These are phyloP conservation scores for Propithecus perrieri DNA, from an alignment of 2,797 vertebrate species.

Conservation along the genomic window DNA sequence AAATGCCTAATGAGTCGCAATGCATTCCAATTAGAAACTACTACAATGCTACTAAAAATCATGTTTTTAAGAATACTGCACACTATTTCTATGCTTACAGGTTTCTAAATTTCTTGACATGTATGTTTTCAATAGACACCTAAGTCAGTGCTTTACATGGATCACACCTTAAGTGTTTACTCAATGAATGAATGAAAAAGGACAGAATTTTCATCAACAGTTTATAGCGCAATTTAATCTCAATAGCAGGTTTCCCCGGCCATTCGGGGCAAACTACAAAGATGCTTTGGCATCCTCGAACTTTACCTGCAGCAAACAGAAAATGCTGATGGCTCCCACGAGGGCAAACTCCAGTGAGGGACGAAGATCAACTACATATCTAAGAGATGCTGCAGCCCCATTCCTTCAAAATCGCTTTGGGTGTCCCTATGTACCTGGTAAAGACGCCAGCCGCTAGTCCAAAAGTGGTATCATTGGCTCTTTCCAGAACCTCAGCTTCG, in stretches of 20 bases:
- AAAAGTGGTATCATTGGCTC: constrained; percentile 94
- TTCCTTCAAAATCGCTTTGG: neutral
- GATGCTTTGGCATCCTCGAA: neutral
- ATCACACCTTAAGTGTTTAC: neutral
- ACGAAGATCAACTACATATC: accelerated
- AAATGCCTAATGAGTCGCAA: neutral
- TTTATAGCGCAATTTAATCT: neutral
- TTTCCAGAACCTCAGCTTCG: constrained; percentile 93
- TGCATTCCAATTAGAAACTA: neutral
- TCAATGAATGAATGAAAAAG: neutral
- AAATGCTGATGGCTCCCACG: neutral
- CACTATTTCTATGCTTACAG: neutral
- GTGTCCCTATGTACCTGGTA: constrained; percentile 89
- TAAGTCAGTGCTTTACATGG: neutral
- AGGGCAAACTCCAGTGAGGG: neutral
- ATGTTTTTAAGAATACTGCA: neutral
- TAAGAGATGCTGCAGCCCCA: accelerated
- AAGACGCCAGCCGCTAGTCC: constrained; percentile 97
- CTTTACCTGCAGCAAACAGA: neutral
- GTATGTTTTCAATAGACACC: neutral
- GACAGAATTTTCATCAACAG: neutral
- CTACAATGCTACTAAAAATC: too few species aligned
- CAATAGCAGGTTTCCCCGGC: neutral
- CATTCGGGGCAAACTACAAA: neutral
- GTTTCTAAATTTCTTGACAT: neutral